Conservation (phyloP, 2,113 vertebrate genomes). For the Hippoglossus stenolepis region DNA sequence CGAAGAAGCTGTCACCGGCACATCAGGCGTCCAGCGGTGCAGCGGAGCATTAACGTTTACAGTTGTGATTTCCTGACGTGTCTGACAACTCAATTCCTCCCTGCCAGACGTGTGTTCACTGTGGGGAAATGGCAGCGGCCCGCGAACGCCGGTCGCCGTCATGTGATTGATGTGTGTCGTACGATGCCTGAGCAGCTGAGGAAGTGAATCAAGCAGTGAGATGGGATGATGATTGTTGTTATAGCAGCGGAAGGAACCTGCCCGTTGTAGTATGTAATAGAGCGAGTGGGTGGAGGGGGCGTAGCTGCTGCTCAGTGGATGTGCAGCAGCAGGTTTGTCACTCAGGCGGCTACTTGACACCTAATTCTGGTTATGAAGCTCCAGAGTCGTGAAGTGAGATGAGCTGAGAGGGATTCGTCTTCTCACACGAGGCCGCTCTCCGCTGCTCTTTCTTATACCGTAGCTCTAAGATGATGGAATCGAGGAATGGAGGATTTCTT, state of each 20-base stretch:
- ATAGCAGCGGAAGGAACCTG: neutral
- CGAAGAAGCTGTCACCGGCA: slow-evolving; percentile 35
- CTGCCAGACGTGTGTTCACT: slow-evolving; percentile 33
- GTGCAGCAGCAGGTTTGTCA: slow-evolving; percentile 5
- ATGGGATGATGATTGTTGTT: slow-evolving; percentile 40
- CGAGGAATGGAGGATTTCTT: no score
- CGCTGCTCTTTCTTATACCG: no score
- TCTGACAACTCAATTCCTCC: slow-evolving; percentile 56
- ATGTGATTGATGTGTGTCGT: slow-evolving; percentile 51
- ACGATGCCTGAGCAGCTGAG: no score
- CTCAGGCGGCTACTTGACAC: neutral
- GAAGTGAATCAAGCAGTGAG: slow-evolving; percentile 20
- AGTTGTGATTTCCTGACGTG: slow-evolving; percentile 49
- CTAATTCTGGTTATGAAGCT: neutral
- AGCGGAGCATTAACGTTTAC: slow-evolving; percentile 48
- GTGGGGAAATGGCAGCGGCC: slow-evolving; percentile 24
- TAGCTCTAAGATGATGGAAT: no score
- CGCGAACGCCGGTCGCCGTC: slow-evolving; percentile 20
- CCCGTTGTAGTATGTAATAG: neutral
- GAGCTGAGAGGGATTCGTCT: neutral
- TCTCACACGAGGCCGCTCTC: no score
- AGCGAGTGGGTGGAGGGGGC: neutral
- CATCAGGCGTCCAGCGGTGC: slow-evolving; percentile 35
- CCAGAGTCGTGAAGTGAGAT: neutral
- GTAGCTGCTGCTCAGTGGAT: neutral